Percentiles rank a stretch among this genome's conserved stretches.
phyloP scores from a whole-genome alignment of 1,140 invertebrate species.

The Condylostylus longicornis region DNA sequence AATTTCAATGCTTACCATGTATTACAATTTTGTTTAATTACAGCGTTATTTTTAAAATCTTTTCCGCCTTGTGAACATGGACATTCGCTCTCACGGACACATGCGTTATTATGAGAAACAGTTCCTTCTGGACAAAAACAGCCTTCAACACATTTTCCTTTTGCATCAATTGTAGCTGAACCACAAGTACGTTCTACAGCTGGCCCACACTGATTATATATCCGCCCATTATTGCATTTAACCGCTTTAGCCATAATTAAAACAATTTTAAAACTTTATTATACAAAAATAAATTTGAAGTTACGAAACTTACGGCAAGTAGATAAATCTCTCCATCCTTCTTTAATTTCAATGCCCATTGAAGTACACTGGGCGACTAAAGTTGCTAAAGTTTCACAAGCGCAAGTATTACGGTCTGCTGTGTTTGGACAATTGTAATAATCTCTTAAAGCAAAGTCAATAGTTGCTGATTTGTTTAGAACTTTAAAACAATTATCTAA shows the following conservation, averaged over 20 bases:
- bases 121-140: conserved; percentile 70
- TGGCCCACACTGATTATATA: conserved; percentile 55
- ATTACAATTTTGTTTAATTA: conserved; percentile 67
- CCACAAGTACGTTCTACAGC: conserved; percentile 40
- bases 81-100: conserved; percentile 53
- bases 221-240: conserved; percentile 46
- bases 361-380: conserved; percentile 59
- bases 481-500: conserved; percentile 47
- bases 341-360: conserved; percentile 42
- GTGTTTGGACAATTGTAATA: conserved; percentile 50
- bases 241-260: conserved; percentile 40
- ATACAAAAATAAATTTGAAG: background rate
- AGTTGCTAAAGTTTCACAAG: conserved; percentile 59
- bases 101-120: conserved; percentile 54
- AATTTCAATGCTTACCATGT: conserved; percentile 44
- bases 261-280: background rate
- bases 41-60: conserved; percentile 52
- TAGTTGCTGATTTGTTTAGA: conserved; percentile 6
- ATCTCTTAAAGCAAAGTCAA: conserved; percentile 45
- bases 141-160: conserved; percentile 58
- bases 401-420: conserved; percentile 44
- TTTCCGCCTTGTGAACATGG: conserved; percentile 66
- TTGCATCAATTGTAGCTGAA: conserved; percentile 22
- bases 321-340: conserved; percentile 54
- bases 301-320: conserved; percentile 56